Conservation (phyloP, 1,140 invertebrate species). For the Orussus abietinus region DNA sequence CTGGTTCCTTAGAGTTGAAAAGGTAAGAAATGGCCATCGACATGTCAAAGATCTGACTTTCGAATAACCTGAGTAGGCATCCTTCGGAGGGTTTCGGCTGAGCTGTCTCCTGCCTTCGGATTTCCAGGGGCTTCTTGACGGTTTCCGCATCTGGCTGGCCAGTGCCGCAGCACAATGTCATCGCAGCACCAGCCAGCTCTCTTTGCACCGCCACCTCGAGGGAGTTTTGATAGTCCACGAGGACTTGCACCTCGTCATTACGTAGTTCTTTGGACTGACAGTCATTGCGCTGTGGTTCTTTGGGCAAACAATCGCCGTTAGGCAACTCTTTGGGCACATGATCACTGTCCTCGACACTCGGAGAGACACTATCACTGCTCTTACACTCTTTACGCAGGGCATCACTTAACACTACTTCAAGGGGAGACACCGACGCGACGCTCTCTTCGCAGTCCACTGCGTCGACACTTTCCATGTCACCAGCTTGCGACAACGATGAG, state of each 20-base stretch:
- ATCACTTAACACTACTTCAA: conserved; percentile 28
- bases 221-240: conserved; percentile 19
- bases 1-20: conserved; percentile 97
- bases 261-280: conserved; percentile 22
- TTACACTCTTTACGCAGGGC: conserved; percentile 16
- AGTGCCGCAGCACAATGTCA: conserved; percentile 49
- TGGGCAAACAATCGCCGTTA: conserved; percentile 11
- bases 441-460: conserved; percentile 39
- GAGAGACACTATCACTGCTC: conserved; percentile 9
- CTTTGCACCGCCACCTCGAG: conserved; percentile 23
- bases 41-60: conserved; percentile 96
- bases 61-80: conserved; percentile 84
- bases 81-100: conserved; percentile 49
- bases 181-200: conserved; percentile 45
- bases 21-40: conserved; percentile 96
- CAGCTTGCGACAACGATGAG: conserved; percentile 56
- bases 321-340: conserved; percentile 14
- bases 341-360: conserved; percentile 17
- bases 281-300: conserved; percentile 24
- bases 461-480: conserved; percentile 46
- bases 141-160: conserved; percentile 35
- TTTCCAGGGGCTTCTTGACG: conserved; percentile 32
- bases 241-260: conserved; percentile 8
- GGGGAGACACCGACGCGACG: conserved; percentile 27
- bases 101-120: conserved; percentile 39